These are phyloP conservation scores for Adela reaumurella DNA, from an alignment of 2,888 invertebrate genomes.

Conservation along the genomic window DNA sequence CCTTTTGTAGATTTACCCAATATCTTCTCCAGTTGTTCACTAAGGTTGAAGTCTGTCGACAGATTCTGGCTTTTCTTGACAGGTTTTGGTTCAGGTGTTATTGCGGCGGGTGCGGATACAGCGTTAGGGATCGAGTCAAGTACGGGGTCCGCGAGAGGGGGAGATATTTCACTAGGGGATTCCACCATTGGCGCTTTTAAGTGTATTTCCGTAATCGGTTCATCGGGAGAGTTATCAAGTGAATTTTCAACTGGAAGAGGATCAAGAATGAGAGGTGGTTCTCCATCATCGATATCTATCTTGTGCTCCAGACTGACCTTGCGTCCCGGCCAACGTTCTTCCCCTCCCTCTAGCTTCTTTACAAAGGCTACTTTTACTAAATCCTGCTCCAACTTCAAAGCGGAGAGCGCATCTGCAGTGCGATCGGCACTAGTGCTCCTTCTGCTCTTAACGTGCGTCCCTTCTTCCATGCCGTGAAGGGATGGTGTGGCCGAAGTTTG, in stretches of 20 bases:
- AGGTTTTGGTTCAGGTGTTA: slow-evolving; percentile 19
- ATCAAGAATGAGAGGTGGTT: slow-evolving; percentile 48
- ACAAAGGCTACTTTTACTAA: slow-evolving; percentile 18
- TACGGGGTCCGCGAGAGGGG: slow-evolving; percentile 31
- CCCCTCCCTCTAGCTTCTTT: not conserved
- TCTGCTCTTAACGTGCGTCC: slow-evolving; percentile 16
- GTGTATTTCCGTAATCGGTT: slow-evolving; percentile 47
- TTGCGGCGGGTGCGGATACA: slow-evolving; percentile 42
- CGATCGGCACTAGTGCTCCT: slow-evolving; percentile 12
- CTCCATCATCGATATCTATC: slow-evolving; percentile 49
- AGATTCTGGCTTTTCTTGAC: slow-evolving; percentile 49
- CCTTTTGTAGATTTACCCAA: slow-evolving; percentile 46
- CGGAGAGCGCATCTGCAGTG: slow-evolving; percentile 14
- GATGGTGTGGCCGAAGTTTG: slow-evolving; percentile 28
- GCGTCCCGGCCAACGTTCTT: slow-evolving; percentile 19
- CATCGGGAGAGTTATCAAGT: slow-evolving; percentile 40
- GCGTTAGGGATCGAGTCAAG: slow-evolving; percentile 39
- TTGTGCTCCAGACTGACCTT: slow-evolving; percentile 47
- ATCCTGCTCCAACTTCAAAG: slow-evolving; percentile 35
- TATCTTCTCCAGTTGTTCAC: slow-evolving; percentile 49
- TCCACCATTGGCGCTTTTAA: slow-evolving; percentile 32
- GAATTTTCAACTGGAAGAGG: too few species aligned
- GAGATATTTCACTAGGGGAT: slow-evolving; percentile 46
- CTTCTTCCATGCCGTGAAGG: slow-evolving; percentile 24
- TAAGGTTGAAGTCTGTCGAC: slow-evolving; percentile 48